A percentile compares a stretch with the other conserved stretches of the same genome.
Conservation (phyloP, 2,888 invertebrate genomes). For the Cantharis rufa region DNA sequence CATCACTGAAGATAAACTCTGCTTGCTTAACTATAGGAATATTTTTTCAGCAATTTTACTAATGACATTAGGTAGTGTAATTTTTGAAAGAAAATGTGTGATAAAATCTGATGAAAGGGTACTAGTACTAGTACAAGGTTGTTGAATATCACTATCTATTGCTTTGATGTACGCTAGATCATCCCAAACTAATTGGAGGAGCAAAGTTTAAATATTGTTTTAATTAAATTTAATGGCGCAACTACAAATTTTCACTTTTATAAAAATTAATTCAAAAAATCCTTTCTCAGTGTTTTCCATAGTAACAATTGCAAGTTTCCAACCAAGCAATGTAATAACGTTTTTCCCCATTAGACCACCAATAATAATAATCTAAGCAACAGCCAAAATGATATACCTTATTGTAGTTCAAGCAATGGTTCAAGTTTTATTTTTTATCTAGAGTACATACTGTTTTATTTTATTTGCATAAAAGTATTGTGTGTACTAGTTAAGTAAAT, state of each 20-base stretch:
- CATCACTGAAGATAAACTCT: not conserved
- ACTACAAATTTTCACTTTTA: not conserved
- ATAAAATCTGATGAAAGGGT: not conserved
- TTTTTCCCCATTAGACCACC: not conserved
- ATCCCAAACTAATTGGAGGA: conserved; percentile 4
- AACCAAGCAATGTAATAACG: not conserved
- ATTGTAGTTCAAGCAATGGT: too few relatives aligned
- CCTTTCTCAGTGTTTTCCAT: not conserved
- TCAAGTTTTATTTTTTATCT: too few relatives aligned
- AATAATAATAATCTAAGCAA: too few relatives aligned
- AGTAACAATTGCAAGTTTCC: not conserved
- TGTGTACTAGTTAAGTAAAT: not conserved
- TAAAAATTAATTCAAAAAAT: not conserved
- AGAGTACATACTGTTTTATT: too few relatives aligned
- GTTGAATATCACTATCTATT: not conserved
- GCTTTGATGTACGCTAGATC: conserved; percentile 9
- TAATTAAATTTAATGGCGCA: not conserved
- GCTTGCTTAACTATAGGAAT: not conserved
- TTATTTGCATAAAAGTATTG: too few relatives aligned
- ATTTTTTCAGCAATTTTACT: not conserved
- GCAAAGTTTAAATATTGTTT: not conserved
- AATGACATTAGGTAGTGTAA: not conserved
- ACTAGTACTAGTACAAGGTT: not conserved
- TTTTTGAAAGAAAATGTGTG: not conserved
- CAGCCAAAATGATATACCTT: too few relatives aligned